Percentiles rank a stretch among this genome's conserved stretches.
phyloP scores from a whole-genome alignment of 2,113 vertebrate species.

The Anthoscopus minutus region DNA sequence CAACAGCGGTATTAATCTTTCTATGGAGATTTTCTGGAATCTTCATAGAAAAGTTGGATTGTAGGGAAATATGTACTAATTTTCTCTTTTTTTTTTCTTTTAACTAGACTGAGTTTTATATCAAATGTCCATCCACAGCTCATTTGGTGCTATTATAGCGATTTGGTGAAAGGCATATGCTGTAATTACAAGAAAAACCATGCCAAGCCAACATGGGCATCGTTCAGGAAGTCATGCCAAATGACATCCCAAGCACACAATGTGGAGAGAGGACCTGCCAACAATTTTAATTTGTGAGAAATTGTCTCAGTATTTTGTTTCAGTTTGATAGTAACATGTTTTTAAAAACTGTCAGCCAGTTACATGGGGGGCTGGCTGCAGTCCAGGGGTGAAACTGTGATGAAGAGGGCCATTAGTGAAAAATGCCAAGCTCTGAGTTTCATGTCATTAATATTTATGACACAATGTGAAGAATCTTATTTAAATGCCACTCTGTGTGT shows the following conservation, averaged over 20 bases:
- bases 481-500: constrained; percentile 2
- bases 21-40: not conserved
- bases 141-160: not conserved
- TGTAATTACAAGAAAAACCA: not conserved
- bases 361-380: not conserved
- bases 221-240: not conserved
- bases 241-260: not conserved
- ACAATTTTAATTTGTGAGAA: not conserved
- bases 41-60: not conserved
- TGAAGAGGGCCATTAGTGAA: constrained; percentile 33
- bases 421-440: constrained; percentile 14
- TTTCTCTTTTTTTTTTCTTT: not conserved
- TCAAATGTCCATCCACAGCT: not conserved
- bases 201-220: not conserved
- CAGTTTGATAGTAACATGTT: not conserved
- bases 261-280: not conserved
- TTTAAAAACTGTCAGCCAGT: not conserved
- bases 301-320: not conserved
- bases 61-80: not conserved
- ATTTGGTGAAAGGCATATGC: not conserved
- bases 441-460: constrained; percentile 38
- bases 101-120: not conserved
- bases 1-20: not conserved
- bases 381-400: not conserved
- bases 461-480: not conserved